Base-by-base conservation (phyloP, 2,113 vertebrate species). In the Egretta garzetta region DNA sequence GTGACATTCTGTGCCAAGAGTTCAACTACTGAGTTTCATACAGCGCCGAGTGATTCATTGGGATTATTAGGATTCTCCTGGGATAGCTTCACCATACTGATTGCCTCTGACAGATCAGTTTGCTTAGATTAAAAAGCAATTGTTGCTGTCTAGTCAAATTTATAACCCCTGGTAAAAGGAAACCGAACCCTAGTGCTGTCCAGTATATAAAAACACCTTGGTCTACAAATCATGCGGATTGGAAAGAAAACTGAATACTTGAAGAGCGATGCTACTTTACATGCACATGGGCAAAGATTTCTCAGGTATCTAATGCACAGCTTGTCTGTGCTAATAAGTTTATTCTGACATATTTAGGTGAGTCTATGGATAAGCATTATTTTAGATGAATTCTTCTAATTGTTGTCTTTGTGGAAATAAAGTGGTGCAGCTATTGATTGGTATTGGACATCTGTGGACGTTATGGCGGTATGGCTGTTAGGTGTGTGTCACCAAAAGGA, bases 111-210 rank as follows among this genome's bases (percentile, higher is more conserved):
- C 98, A 97, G 94, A 96, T 97, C 97, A 95, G 97, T 98, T 98
- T 98, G 97, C 98, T 98, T 94, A 98, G 98, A 99, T 99, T 98
- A 99, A 99, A 98, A 98, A 98, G 98, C 97, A 97, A 96, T 98
- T 98, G 89, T 97, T 97, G 88, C 94, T 98, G 98, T 98, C 98
- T 97, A 93, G 97, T 97, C 96, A 95, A 91, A 98, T 98, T 98
- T 98, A 98, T 98, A 98, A 94, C 96, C 95, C 94, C 71, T 90
- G 90, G 80, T 93, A 93, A 91, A 92, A 97, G 95, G 90, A 96
- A 97, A 86, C 87, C 84, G 97, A 98, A 93, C 95, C 94, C 89
- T 94, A 91, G 80, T 94, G 95, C 89, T 97, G 96, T 96, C 97
- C 92, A 88, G 83, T 97, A 63, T 96, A 90, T 97, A 96, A 96